phyloP scores from a whole-genome alignment of 1,140 invertebrate species.

The Drosophila virilis region DNA sequence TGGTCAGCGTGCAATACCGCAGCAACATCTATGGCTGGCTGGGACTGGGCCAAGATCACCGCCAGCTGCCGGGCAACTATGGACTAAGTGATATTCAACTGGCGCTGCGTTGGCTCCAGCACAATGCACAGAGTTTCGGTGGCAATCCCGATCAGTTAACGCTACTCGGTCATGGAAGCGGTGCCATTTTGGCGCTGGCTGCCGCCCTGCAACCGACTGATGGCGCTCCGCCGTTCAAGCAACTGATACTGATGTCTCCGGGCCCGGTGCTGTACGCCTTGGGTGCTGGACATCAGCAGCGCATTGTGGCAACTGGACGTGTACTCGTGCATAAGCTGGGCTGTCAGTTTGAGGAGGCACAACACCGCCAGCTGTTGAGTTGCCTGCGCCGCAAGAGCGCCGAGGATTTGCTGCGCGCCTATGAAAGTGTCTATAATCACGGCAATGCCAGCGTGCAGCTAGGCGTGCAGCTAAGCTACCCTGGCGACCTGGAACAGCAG shows the following conservation, averaged over 20 bases:
- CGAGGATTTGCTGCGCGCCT: slow-evolving; percentile 86
- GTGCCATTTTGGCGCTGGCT: slow-evolving; percentile 56
- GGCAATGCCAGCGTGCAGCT: slow-evolving; percentile 86
- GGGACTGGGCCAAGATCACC: slow-evolving; percentile 86
- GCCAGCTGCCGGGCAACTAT: slow-evolving; percentile 88
- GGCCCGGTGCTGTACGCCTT: slow-evolving; percentile 85
- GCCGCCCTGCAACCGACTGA: slow-evolving; percentile 29
- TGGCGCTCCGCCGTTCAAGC: slow-evolving; percentile 1
- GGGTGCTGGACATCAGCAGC: slow-evolving; percentile 69
- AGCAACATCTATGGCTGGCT: slow-evolving; percentile 90
- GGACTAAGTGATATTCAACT: slow-evolving; percentile 90
- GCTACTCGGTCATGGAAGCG: slow-evolving; percentile 87
- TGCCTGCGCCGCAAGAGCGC: slow-evolving; percentile 88
- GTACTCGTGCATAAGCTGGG: slow-evolving; percentile 86
- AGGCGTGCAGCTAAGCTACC: slow-evolving; percentile 86
- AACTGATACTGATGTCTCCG: slow-evolving; percentile 89
- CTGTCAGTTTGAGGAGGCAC: slow-evolving; percentile 84
- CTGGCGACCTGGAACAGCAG: slow-evolving; percentile 67
- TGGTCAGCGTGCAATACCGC: slow-evolving; percentile 88
- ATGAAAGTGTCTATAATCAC: slow-evolving; percentile 86
- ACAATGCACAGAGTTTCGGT: slow-evolving; percentile 90
- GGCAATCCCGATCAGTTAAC: slow-evolving; percentile 89
- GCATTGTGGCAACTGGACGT: slow-evolving; percentile 85
- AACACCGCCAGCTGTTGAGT: slow-evolving; percentile 63
- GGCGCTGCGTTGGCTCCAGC: slow-evolving; percentile 89